phyloP scores from a whole-genome alignment of 2,113 vertebrate species.

The Corythoichthys intestinalis region DNA sequence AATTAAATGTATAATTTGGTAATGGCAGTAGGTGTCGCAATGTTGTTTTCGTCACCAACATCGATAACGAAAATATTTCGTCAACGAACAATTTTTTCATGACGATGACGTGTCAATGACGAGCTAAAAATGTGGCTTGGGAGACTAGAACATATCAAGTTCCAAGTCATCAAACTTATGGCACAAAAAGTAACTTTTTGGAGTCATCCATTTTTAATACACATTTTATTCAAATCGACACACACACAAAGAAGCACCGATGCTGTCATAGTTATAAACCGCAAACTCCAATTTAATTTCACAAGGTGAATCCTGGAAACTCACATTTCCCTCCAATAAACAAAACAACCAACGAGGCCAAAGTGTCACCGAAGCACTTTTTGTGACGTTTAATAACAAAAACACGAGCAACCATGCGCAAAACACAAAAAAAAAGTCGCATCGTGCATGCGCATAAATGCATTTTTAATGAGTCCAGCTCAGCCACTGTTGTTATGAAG shows the following conservation, averaged over 20 bases:
- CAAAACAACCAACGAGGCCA: neutral
- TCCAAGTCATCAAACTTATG: too few species aligned
- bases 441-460: slow-evolving; percentile 5
- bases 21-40: too few species aligned
- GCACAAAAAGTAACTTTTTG: neutral
- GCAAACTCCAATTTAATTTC: neutral
- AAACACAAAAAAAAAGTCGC: neutral
- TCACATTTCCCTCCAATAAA: neutral
- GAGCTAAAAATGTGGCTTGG: too few species aligned
- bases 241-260: too few species aligned
- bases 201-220: neutral
- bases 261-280: neutral
- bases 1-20: too few species aligned
- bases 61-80: too few species aligned
- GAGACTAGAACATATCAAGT: too few species aligned
- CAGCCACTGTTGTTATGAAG: neutral
- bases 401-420: neutral
- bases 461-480: slow-evolving; percentile 30
- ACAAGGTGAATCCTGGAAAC: too few species aligned
- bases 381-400: neutral
- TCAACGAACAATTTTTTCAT: too few species aligned
- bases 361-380: neutral
- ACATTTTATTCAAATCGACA: too few species aligned
- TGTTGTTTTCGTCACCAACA: too few species aligned
- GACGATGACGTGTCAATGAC: too few species aligned